Conservation (phyloP, 1,140 invertebrate species). For the Acromyrmex charruanus region DNA sequence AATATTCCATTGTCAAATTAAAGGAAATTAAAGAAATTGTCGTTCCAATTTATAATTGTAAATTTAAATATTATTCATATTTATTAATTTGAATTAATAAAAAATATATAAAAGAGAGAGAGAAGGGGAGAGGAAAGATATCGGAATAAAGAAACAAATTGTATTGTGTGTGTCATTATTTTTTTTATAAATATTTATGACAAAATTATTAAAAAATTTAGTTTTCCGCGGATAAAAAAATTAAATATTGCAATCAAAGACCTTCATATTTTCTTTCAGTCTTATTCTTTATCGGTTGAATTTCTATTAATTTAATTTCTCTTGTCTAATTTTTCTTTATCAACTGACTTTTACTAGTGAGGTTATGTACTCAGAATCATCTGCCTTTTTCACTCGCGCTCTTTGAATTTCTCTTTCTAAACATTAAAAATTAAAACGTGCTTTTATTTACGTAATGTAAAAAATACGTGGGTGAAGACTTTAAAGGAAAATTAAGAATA, state of each 20-base stretch:
- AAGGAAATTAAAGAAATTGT: conserved; percentile 18
- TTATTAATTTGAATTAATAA: conserved; percentile 75
- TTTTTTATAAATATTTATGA: not conserved
- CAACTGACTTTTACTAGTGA: not conserved
- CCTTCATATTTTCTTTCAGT: not conserved
- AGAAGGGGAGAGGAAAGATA: not conserved
- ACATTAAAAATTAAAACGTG: not conserved
- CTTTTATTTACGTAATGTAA: not conserved
- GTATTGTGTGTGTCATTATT: not conserved
- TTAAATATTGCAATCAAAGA: not conserved
- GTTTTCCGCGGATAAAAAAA: not conserved
- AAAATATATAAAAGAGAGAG: conserved; percentile 47
- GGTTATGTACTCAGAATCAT: not conserved
- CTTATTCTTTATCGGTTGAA: not conserved
- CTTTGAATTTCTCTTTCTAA: not conserved
- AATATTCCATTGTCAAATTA: conserved; percentile 36
- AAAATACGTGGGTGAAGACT: not conserved
- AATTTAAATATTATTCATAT: conserved; percentile 71
- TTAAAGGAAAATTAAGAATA: not conserved
- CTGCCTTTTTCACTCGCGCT: not conserved
- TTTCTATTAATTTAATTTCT: not conserved
- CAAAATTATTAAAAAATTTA: not conserved
- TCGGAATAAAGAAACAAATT: conserved; percentile 18
- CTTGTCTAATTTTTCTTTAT: not conserved
- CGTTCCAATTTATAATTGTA: conserved; percentile 64